These are phyloP conservation scores for Mycalesis mineus DNA, from an alignment of 2,888 invertebrate genomes.

Conservation along the genomic window DNA sequence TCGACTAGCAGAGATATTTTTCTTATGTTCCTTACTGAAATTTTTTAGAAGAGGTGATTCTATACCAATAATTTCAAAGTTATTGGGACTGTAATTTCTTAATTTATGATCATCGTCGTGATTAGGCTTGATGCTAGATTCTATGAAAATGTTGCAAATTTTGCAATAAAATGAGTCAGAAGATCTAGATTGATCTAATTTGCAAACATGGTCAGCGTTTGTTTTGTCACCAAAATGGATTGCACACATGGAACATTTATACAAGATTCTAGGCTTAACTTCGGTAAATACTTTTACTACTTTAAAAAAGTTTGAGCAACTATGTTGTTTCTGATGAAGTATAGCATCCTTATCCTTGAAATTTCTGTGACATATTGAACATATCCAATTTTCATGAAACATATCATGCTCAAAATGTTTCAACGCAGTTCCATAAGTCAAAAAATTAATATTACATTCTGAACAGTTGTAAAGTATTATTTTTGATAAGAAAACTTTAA, in stretches of 20 bases:
- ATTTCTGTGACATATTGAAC: conserved; percentile 43
- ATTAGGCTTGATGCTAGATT: conserved; percentile 24
- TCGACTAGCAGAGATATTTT: neutral
- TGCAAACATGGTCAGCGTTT: conserved; percentile 47
- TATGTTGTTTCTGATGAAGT: conserved; percentile 53
- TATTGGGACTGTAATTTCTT: neutral
- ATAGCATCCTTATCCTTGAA: conserved; percentile 49
- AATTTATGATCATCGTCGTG: conserved; percentile 11
- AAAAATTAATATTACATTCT: conserved; percentile 54
- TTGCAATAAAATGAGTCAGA: conserved; percentile 45
- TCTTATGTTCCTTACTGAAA: neutral
- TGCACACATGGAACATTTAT: conserved; percentile 51
- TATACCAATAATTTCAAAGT: conserved; percentile 14
- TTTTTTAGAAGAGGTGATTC: neutral
- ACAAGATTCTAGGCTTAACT: conserved; percentile 39
- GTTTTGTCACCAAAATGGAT: conserved; percentile 48
- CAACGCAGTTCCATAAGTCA: conserved; percentile 43
- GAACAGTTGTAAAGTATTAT: conserved; percentile 51
- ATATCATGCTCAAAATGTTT: conserved; percentile 48
- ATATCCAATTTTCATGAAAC: conserved; percentile 51
- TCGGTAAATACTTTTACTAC: conserved; percentile 39
- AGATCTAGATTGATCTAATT: conserved; percentile 23
- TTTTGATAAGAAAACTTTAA: conserved; percentile 28
- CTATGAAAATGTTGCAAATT: conserved; percentile 51
- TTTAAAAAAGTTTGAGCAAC: conserved; percentile 38